Conservation (phyloP, 2,888 invertebrate genomes). For the Lasioglossum marginatum region DNA sequence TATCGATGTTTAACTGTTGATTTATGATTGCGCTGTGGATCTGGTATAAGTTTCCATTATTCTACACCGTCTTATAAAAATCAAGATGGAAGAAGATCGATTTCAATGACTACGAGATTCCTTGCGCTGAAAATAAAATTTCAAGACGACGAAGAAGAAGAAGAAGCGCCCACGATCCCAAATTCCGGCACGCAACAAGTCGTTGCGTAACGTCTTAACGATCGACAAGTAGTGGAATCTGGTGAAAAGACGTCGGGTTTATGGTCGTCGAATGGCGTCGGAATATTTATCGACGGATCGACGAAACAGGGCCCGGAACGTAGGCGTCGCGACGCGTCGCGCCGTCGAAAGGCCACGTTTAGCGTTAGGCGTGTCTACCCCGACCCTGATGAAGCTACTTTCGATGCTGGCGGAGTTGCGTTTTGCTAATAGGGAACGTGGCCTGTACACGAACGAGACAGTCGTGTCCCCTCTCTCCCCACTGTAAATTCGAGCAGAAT, state of each 20-base stretch:
- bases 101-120: not conserved
- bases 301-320: not conserved
- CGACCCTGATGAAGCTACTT: conserved; percentile 32
- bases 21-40: not conserved
- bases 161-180: not conserved
- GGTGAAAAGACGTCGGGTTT: not conserved
- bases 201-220: not conserved
- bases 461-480: not conserved
- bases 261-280: not conserved
- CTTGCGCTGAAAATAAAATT: not conserved
- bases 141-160: not conserved
- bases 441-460: conserved; percentile 20
- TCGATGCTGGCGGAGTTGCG: conserved; percentile 22
- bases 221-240: not conserved
- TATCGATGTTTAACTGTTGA: not conserved
- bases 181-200: not conserved
- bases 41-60: not conserved
- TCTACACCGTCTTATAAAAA: not conserved
- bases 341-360: not conserved
- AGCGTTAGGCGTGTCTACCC: conserved; percentile 6
- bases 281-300: conserved; percentile 11
- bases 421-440: conserved; percentile 36
- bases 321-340: conserved; percentile 4
- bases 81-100: not conserved
- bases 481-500: conserved; percentile 19